Evolutionary conservation across 1,140 invertebrate genomes (phyloP).

Genomic region (Ceratoteleas bidentatus): DNA sequence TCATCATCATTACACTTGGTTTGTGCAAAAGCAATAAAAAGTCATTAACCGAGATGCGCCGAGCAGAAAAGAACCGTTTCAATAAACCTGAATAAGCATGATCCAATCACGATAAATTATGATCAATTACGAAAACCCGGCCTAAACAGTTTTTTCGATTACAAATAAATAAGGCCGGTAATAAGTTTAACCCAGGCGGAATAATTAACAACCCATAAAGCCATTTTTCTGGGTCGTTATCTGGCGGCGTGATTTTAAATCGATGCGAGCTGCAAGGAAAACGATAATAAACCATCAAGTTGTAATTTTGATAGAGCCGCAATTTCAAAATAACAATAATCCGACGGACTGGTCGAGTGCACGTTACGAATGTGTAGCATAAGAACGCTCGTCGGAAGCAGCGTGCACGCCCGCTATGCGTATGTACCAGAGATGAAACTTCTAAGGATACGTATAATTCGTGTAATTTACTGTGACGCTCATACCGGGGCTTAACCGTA

Average conservation of each 20-base stretch:
- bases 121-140: no score
- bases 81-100: no score
- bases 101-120: no score
- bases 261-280: constrained; percentile 21
- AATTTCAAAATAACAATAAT: constrained; percentile 54
- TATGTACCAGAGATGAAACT: constrained; percentile 49
- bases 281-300: constrained; percentile 28
- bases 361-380: constrained; percentile 14
- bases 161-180: no score
- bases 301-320: constrained; percentile 30
- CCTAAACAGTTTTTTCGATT: no score
- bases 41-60: no score
- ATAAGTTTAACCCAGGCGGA: background rate
- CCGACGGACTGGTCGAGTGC: background rate
- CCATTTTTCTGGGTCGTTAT: constrained; percentile 17
- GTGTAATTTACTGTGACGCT: constrained; percentile 64
- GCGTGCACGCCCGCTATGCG: constrained; percentile 27
- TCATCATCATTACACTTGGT: no score
- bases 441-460: constrained; percentile 61
- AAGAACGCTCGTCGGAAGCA: constrained; percentile 37
- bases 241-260: constrained; percentile 21
- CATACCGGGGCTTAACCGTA: constrained; percentile 50
- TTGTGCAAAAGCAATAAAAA: no score
- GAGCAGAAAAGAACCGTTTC: no score
- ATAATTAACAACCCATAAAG: constrained; percentile 33